Conservation (phyloP, 2,797 vertebrate genomes). For the Sebastes hopkinsi region DNA sequence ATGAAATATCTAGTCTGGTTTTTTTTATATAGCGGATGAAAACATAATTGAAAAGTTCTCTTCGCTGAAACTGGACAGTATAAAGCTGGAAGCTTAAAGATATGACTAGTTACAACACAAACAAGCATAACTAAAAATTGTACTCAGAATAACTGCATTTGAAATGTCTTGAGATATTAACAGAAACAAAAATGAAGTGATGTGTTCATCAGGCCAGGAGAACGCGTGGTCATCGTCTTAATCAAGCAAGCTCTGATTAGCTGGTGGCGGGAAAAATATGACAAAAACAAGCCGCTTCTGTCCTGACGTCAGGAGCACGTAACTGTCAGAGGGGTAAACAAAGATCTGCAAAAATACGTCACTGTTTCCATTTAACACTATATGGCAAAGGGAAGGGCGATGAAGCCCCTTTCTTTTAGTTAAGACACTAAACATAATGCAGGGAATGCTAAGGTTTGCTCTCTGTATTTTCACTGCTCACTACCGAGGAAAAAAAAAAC, state of each 20-base stretch:
- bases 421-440: slow-evolving; percentile 95
- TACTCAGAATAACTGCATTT: slow-evolving; percentile 74
- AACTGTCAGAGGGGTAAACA: slow-evolving; percentile 82
- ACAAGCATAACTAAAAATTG: slow-evolving; percentile 79
- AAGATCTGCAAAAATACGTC: slow-evolving; percentile 81
- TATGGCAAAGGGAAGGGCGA: slow-evolving; percentile 89
- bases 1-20: slow-evolving; percentile 66
- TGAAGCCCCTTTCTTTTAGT: slow-evolving; percentile 85
- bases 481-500: slow-evolving; percentile 64
- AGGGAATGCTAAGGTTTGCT: slow-evolving; percentile 94
- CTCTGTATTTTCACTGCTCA: slow-evolving; percentile 85
- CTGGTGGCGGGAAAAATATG: slow-evolving; percentile 46
- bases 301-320: slow-evolving; percentile 63
- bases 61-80: slow-evolving; percentile 82
- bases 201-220: slow-evolving; percentile 82
- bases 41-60: slow-evolving; percentile 70
- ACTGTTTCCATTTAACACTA: slow-evolving; percentile 88
- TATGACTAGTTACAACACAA: slow-evolving; percentile 87
- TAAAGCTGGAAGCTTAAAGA: slow-evolving; percentile 88
- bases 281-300: slow-evolving; percentile 43
- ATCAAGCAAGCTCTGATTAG: slow-evolving; percentile 65
- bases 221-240: slow-evolving; percentile 80
- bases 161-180: slow-evolving; percentile 63
- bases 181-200: slow-evolving; percentile 64
- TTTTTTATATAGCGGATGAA: slow-evolving; percentile 78